Base-by-base conservation (phyloP, 2,113 vertebrate genomes). In the Atrichornis clamosus region DNA sequence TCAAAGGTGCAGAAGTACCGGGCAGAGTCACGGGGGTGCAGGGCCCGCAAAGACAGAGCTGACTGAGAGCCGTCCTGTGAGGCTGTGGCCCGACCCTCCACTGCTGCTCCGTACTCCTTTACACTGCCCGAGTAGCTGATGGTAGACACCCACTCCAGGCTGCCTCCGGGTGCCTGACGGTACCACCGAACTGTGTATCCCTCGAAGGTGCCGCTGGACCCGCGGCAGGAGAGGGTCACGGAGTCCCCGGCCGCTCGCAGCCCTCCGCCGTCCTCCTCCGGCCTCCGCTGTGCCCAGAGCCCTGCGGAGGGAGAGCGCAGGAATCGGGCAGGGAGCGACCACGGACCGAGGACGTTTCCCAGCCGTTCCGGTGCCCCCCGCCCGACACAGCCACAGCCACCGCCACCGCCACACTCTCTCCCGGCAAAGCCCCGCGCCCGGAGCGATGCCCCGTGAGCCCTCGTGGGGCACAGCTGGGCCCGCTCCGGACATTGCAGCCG, bases 1-100 rank as follows among this genome's bases (percentile, higher is more conserved):
- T 0, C 6, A 53, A 82, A 0, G 0, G 87, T 2, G 0, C 83
- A 93, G 62, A 90, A 87, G 35, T 84, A 90, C 1, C 2, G 2
- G 6, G 28, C 67, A 41, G 67, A 65, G 68, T 84, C 46, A 4
- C 1, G 8, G 12, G 8, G 32, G 2, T 7, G 11, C 24, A 93
- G 44, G 20, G 4, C 3, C 28, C 0, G 1, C 7, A 78, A 13
- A 3, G 17, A 3, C 20, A 87, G 72, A 46, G 6, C 68, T 2
- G 60, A 2, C 27, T 32, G 8, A 0, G 35, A 11, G 63, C 16
- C 30, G 9, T 64, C 55, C 15, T 18, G 3, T 12, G 70, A 75
- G 1, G 2, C n/a, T 1, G 10, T 11, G 7, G 21, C 82, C 21
- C 30, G 21, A 53, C 39, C n/a, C 32, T 76, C 11, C 72, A 59